phyloP scores from a whole-genome alignment of 1,140 invertebrate genomes.

The Armadillidium nasatum region DNA sequence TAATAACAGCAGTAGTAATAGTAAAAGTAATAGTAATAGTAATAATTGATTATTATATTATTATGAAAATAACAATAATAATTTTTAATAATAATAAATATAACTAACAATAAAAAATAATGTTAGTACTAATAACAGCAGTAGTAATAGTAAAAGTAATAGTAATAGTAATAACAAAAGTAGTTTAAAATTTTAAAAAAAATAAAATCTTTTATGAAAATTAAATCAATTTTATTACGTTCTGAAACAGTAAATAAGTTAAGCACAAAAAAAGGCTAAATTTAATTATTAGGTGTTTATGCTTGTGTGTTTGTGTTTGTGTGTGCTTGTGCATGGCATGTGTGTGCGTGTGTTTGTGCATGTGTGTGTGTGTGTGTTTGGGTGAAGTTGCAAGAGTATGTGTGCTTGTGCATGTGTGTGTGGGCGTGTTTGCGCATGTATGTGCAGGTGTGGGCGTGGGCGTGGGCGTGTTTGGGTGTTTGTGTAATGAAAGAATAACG shows the following conservation, averaged over 20 bases:
- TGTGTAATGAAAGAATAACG: not conserved
- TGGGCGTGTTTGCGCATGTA: not conserved
- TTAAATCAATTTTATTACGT: no score
- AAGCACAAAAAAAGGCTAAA: no score
- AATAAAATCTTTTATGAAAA: not conserved
- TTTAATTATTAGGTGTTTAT: not conserved
- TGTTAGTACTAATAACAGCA: no score
- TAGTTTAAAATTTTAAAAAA: not conserved
- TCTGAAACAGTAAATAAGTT: no score
- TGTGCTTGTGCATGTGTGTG: slow-evolving; percentile 12
- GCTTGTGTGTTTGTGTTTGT: slow-evolving; percentile 6
- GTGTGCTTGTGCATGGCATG: no score
- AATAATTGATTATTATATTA: no score
- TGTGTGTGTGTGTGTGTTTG: slow-evolving; percentile 16
- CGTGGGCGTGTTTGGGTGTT: slow-evolving; percentile 3
- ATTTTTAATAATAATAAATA: no score
- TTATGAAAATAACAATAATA: no score
- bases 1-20: no score
- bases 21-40: no score
- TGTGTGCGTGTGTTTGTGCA: slow-evolving; percentile 17
- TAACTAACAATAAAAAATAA: no score
- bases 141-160: not conserved
- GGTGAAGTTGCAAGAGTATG: not conserved
- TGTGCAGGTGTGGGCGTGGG: slow-evolving; percentile 13
- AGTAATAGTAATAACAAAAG: not conserved